These are phyloP conservation scores for Leucoraja ocellata DNA, from an alignment of 2,797 vertebrate species.

Conservation along the genomic window DNA sequence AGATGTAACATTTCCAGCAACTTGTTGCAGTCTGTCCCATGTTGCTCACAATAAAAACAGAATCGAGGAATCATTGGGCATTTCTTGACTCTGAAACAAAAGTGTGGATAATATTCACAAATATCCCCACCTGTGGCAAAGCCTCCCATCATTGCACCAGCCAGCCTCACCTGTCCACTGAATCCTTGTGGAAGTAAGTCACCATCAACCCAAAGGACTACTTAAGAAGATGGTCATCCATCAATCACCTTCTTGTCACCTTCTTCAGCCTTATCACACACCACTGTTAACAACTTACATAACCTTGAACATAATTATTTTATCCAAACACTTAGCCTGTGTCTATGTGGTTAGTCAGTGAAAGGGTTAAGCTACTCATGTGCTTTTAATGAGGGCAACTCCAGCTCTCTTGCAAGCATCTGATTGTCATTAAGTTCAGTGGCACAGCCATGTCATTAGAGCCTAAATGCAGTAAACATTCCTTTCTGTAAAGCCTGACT, in stretches of 20 bases:
- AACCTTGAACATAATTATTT: neutral
- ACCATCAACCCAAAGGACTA: too few species aligned
- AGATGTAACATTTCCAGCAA: too few species aligned
- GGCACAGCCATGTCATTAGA: constrained; percentile 29
- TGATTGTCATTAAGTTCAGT: constrained; percentile 34
- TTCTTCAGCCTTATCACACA: neutral
- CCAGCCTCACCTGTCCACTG: too few species aligned
- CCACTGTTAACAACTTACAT: neutral
- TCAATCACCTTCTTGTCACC: neutral
- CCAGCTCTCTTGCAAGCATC: neutral
- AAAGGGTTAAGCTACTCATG: constrained; percentile 30
- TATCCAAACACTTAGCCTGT: neutral
- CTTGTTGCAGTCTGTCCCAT: too few species aligned
- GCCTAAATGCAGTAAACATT: constrained; percentile 20
- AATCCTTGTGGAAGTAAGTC: too few species aligned
- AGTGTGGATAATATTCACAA: too few species aligned
- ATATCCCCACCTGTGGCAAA: too few species aligned
- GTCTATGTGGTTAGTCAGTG: neutral
- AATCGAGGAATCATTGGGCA: too few species aligned
- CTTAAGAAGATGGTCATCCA: too few species aligned
- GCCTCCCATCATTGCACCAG: too few species aligned
- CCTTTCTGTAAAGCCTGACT: neutral
- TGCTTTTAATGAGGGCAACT: constrained; percentile 33
- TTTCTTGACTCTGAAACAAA: too few species aligned
- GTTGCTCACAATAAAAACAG: too few species aligned